These are phyloP conservation scores for Halisarca cf. caerulea DNA, from an alignment of 37 sponge, comb jelly and placozoan species.

Conservation along the genomic window DNA sequence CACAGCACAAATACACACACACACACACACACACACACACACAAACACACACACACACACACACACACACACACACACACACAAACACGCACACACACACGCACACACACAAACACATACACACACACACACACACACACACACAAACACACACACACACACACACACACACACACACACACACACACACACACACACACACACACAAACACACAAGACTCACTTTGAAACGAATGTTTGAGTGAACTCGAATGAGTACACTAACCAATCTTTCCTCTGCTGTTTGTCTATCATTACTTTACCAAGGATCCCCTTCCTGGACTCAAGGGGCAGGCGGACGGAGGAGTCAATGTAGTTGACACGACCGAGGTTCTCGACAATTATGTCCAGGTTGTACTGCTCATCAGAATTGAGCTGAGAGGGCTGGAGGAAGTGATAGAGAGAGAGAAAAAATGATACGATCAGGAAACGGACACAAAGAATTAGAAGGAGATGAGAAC, in stretches of 20 bases:
- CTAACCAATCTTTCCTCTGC: constrained; percentile 3
- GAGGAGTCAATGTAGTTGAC: constrained; percentile 52
- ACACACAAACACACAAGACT: neutral
- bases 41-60: constrained; percentile 40
- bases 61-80: too few relatives aligned
- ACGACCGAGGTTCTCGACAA: constrained; percentile 86
- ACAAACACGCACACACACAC: too few relatives aligned
- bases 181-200: constrained; percentile 25
- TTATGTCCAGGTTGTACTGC: constrained; percentile 52
- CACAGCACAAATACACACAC: constrained; percentile 28
- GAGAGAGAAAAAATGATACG: too few relatives aligned
- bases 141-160: constrained; percentile 36
- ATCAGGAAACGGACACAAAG: too few relatives aligned
- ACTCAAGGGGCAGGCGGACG: neutral
- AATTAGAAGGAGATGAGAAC: too few relatives aligned
- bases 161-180: constrained; percentile 45
- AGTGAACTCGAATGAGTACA: constrained; percentile 4
- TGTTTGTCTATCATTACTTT: neutral
- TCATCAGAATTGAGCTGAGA: neutral
- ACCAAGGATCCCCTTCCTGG: neutral
- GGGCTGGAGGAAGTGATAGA: too few relatives aligned
- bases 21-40: constrained; percentile 42
- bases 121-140: constrained; percentile 1
- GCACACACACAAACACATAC: neutral
- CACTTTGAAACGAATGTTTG: constrained; percentile 6